Evolutionary conservation across 2,888 invertebrate species (phyloP).

Genomic region (Phaedon cochleariae): DNA sequence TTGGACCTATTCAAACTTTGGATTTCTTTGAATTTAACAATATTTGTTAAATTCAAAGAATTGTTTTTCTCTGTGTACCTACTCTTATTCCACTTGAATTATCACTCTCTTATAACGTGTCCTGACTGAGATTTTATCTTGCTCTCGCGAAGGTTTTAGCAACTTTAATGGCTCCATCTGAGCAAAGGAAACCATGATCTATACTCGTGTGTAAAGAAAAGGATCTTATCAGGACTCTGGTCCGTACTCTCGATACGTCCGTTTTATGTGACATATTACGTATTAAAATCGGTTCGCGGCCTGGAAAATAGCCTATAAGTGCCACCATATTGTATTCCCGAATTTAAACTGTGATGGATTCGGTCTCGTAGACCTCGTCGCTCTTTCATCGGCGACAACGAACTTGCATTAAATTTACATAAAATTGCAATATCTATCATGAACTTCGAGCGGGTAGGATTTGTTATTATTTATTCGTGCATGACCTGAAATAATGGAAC

Average conservation of each 20-base stretch:
- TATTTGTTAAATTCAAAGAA: no score
- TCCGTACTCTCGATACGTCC: constrained; percentile 24
- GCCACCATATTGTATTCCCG: constrained; percentile 58
- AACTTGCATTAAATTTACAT: constrained; percentile 47
- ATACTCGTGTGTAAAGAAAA: background rate
- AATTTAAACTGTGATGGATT: constrained; percentile 57
- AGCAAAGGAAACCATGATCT: background rate
- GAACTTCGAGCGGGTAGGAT: constrained; percentile 4
- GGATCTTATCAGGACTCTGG: background rate
- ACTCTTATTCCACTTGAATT: no score
- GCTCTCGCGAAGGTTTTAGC: background rate
- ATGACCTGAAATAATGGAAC: background rate
- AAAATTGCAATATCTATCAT: constrained; percentile 45
- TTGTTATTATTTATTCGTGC: constrained; percentile 4
- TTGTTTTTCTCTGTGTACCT: no score
- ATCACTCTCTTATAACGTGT: no score
- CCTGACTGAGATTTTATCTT: background rate
- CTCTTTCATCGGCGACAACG: constrained; percentile 45
- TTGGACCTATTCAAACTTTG: no score
- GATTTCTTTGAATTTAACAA: no score
- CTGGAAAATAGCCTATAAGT: constrained; percentile 63
- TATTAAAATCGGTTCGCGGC: constrained; percentile 63
- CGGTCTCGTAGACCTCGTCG: constrained; percentile 43
- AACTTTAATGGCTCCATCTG: background rate
- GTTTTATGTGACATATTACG: constrained; percentile 64